Percentiles rank a stretch among this genome's conserved stretches.
phyloP scores from a whole-genome alignment of 2,888 invertebrate species.

The Didymodactylos carnosus region DNA sequence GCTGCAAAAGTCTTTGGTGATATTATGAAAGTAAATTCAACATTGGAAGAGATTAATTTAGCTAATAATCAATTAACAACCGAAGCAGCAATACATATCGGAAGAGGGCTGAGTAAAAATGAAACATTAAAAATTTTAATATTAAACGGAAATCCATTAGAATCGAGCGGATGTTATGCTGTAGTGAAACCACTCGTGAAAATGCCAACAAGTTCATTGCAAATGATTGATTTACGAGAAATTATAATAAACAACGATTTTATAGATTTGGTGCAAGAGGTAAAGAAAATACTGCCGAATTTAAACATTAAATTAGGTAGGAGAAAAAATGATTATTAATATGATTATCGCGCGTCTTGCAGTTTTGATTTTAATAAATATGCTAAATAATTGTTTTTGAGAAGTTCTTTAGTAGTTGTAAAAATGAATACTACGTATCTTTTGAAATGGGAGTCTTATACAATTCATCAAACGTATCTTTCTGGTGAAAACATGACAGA shows the following conservation, averaged over 20 bases:
- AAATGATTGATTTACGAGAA: background rate
- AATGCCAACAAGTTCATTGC: background rate
- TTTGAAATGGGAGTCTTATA: too few relatives aligned
- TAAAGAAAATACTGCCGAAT: background rate
- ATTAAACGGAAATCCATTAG: background rate
- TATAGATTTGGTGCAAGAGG: background rate
- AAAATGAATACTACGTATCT: too few relatives aligned
- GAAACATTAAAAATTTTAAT: background rate
- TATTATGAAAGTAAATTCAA: background rate
- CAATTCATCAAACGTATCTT: too few relatives aligned
- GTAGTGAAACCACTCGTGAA: background rate
- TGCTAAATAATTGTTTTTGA: too few relatives aligned
- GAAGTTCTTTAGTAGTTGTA: too few relatives aligned
- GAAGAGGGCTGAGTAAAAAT: background rate
- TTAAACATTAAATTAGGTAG: background rate
- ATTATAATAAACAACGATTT: background rate
- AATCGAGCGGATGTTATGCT: background rate
- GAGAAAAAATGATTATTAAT: too few relatives aligned
- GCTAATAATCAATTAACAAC: background rate
- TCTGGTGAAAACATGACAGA: too few relatives aligned
- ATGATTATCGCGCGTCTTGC: too few relatives aligned
- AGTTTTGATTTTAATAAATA: too few relatives aligned
- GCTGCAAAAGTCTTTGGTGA: background rate
- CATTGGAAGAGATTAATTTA: background rate
- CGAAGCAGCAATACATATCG: background rate